phyloP scores from a whole-genome alignment of 2,797 vertebrate species.

The Acipenser transmontanus region DNA sequence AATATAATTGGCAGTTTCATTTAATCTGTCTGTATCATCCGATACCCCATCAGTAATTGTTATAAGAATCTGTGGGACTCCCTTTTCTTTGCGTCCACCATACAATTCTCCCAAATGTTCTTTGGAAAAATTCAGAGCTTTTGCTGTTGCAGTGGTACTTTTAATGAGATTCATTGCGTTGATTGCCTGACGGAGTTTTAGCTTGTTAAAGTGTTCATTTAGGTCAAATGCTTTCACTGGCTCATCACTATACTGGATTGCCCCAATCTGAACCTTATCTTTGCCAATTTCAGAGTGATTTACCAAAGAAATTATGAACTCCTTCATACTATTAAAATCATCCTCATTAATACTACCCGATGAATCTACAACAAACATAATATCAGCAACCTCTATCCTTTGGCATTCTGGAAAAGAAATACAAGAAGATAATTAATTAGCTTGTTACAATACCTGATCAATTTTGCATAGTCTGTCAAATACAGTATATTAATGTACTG shows the following conservation, averaged over 20 bases:
- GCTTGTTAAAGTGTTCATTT: slow-evolving; percentile 25
- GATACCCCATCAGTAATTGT: slow-evolving; percentile 50
- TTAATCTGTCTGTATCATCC: slow-evolving; percentile 30
- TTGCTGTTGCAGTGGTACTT: slow-evolving; percentile 29
- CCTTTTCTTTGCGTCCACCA: slow-evolving; percentile 35
- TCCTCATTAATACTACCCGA: slow-evolving; percentile 35
- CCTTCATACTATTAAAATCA: slow-evolving; percentile 43
- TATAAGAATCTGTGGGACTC: slow-evolving; percentile 50
- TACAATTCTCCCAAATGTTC: slow-evolving; percentile 34
- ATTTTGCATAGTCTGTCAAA: too few species aligned
- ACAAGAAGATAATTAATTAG: background rate
- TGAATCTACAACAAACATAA: slow-evolving; percentile 53
- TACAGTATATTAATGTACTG: too few species aligned
- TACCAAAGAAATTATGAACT: slow-evolving; percentile 46
- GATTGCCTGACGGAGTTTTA: slow-evolving; percentile 30
- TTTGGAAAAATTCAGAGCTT: slow-evolving; percentile 37
- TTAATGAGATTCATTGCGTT: slow-evolving; percentile 22
- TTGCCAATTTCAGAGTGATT: slow-evolving; percentile 43
- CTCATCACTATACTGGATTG: slow-evolving; percentile 40
- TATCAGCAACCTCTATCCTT: slow-evolving; percentile 42
- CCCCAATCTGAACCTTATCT: slow-evolving; percentile 46
- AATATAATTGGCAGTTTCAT: slow-evolving; percentile 30
- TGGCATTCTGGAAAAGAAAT: slow-evolving; percentile 39
- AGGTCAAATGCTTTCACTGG: slow-evolving; percentile 38
- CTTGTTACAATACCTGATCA: too few species aligned